Base-by-base conservation (phyloP, 2,888 invertebrate genomes). In the Buathra laborator region DNA sequence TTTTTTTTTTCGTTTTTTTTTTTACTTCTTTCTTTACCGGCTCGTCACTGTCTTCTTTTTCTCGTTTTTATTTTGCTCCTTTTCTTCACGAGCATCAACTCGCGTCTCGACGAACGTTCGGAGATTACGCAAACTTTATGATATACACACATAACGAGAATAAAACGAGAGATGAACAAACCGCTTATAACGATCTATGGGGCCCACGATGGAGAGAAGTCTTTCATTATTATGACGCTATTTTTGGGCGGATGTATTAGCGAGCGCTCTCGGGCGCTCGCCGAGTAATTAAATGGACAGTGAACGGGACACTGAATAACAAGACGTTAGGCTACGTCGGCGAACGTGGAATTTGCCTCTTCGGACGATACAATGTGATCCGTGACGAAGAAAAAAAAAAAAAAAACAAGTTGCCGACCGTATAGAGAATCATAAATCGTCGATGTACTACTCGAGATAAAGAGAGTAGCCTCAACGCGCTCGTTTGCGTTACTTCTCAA, bases 391-490 rank as follows among this genome's bases (percentile, higher is more conserved):
- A 32, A 75, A 19, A 66, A 66, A 6, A 48, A 37, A 43, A 37
- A 67, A 48, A 44, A 46, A 44, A 67, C 19, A 71, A 79, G 78
- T 79, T 48, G 78, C 70, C 70, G 78, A 68, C 66, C 76, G 66
- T 53, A 53, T 48, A n/a, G 66, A 66, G 32, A 10, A 19, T n/a
- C 76, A 48, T 19, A 14, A 68, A 51, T 81, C 44, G 46, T 74
- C 71, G 64, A 79, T 72, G 32, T 71, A 71, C 37, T 80, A 48
- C 46, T 67, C 32, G 59, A 81, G 81, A 81, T 81, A 81, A 48
- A 81, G 74, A 81, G 59, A 68, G 67, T 48, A 48, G 80, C 46
- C 59, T 51, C 70, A 46, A 32, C 67, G 29, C 48, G 59, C 72
- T 16, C 66, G 48, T 71, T 48, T 66, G 66, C 66, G 37, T 19